Evolutionary conservation across 2,113 vertebrate genomes (phyloP), one percentile per base, ranked within the genome.

Genomic region (Macquaria australasica): DNA sequence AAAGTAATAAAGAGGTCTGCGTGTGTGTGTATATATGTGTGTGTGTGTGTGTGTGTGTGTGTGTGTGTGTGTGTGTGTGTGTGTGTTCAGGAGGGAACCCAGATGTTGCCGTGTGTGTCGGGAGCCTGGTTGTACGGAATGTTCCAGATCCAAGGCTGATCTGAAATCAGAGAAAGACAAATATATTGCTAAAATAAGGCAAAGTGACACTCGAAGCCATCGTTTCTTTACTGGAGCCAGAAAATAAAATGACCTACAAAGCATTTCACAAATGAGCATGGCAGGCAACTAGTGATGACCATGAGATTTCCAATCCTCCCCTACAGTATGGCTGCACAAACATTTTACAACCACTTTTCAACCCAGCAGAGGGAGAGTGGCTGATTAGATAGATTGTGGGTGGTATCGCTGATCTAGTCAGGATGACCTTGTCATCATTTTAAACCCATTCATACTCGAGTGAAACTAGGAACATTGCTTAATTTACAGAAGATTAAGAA

Each of bases 101-200:
- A 99, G 94, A 98, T 96, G 83, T 99, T 99, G 82, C 98, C 98
- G 8, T 99, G 96, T 5, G 96, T 98, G 85, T 99, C 98, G 0
- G 98, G 98, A 1, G 97, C 96, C 23, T 97, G 93, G 53, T 87
- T 95, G 83, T 99, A 96, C 34, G 98, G 97, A 92, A 99, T 98
- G 89, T 99, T 99, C 98, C 98, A 99, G 93, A 99, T 97, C 98
- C 98, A 99, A 0, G 98, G 98, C 4, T 95, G 96, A 95, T 99
- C 98, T 99, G 94, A 86, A 93, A 93, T 80, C 15, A 88, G 39
- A 85, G 12, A 67, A 14, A 72, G 5, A 84, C 15, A 51, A 25
- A n/a, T 51, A n/a, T 55, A n/a, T 16, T 55, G 25, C 14, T 41
- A 58, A 73, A 25, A 58, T 70, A 51, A 3, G 25, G 4, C 23